These are phyloP conservation scores for Nephotettix cincticeps DNA, from an alignment of 1,140 invertebrate genomes.

Conservation along the genomic window DNA sequence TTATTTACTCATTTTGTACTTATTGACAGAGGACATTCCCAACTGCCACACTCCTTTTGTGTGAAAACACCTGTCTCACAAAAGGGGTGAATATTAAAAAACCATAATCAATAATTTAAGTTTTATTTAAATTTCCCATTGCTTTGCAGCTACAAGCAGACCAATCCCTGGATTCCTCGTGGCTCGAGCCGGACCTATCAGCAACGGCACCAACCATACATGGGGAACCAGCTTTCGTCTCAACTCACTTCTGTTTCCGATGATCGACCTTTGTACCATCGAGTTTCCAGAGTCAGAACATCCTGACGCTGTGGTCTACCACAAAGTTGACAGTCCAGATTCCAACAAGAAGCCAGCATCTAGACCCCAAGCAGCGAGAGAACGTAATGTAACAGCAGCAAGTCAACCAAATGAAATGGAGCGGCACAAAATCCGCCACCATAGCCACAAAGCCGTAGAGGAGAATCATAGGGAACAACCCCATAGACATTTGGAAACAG, in stretches of 20 bases:
- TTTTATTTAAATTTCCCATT: slow-evolving; percentile 11
- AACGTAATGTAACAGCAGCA: not conserved
- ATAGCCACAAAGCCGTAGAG: not conserved
- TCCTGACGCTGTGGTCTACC: slow-evolving; percentile 21
- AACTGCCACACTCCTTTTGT: too few relatives aligned
- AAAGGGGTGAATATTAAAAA: too few relatives aligned
- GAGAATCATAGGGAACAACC: slow-evolving; percentile 1
- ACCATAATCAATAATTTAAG: too few relatives aligned
- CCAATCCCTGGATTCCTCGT: slow-evolving; percentile 33
- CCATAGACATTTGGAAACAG: slow-evolving; percentile 11
- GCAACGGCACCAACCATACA: not conserved
- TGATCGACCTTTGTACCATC: slow-evolving; percentile 39
- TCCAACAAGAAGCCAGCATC: not conserved
- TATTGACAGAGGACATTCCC: too few relatives aligned
- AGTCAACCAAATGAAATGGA: not conserved
- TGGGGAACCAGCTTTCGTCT: slow-evolving; percentile 14
- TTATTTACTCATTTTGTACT: too few relatives aligned
- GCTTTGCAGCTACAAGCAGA: slow-evolving; percentile 29
- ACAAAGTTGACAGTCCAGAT: slow-evolving; percentile 15
- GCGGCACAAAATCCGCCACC: slow-evolving; percentile 17
- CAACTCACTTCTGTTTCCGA: slow-evolving; percentile 34
- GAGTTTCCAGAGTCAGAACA: slow-evolving; percentile 36
- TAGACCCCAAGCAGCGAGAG: not conserved
- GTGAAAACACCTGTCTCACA: too few relatives aligned
- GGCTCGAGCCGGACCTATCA: not conserved